A percentile compares a stretch with the other conserved stretches of the same genome.
phyloP scores from a whole-genome alignment of 2,113 vertebrate genomes.

The Phainopepla nitens region DNA sequence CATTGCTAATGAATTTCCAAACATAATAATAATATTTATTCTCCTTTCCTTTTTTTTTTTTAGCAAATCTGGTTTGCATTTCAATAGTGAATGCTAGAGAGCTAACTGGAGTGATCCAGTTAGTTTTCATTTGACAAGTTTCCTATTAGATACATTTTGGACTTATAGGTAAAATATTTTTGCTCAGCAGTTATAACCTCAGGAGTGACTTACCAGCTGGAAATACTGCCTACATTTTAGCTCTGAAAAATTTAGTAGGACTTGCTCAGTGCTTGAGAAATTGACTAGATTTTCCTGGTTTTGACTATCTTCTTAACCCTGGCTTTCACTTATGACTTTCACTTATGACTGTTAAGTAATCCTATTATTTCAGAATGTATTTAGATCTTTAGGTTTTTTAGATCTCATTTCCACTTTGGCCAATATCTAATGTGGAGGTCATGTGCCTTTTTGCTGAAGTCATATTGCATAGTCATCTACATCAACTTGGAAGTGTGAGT shows the following conservation, averaged over 20 bases:
- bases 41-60: background rate
- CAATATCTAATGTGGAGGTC: background rate
- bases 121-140: background rate
- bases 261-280: background rate
- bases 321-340: background rate
- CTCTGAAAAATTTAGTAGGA: background rate
- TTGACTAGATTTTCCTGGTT: background rate
- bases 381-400: background rate
- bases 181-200: background rate
- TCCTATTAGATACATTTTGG: background rate
- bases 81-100: background rate
- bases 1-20: background rate
- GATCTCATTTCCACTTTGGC: background rate
- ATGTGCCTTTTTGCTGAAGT: background rate
- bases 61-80: background rate
- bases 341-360: background rate
- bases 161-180: background rate
- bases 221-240: background rate
- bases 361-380: background rate
- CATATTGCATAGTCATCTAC: background rate
- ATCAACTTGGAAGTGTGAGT: background rate
- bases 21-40: background rate
- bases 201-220: background rate
- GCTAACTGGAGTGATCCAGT: background rate
- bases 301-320: background rate